Percentiles rank a stretch among this genome's conserved stretches.
phyloP scores from a whole-genome alignment of 2,797 vertebrate genomes.

The Gallirallus australis region DNA sequence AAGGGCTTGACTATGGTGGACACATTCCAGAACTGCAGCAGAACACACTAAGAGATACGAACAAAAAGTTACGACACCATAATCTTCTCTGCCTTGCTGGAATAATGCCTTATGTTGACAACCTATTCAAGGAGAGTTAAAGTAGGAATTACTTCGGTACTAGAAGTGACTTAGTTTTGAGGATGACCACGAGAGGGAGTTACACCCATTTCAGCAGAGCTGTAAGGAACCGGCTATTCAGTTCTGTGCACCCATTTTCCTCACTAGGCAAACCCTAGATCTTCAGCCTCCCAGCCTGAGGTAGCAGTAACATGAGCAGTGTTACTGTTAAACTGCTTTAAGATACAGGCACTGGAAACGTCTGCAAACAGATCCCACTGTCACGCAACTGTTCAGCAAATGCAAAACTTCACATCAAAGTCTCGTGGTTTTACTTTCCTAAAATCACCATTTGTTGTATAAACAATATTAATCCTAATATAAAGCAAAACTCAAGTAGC shows the following conservation, averaged over 20 bases:
- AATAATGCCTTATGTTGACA: background rate
- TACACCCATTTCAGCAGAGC: background rate
- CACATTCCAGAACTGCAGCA: background rate
- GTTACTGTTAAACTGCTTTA: background rate
- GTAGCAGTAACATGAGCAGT: background rate
- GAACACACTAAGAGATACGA: background rate
- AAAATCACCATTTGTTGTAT: background rate
- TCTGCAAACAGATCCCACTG: background rate
- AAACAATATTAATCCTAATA: conserved; percentile 8
- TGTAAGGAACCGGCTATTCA: background rate
- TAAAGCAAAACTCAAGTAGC: background rate
- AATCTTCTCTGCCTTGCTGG: background rate
- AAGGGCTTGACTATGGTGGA: background rate
- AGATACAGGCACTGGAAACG: background rate
- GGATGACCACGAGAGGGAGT: background rate
- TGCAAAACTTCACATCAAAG: background rate
- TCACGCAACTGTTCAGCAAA: background rate
- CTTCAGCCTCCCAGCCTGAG: background rate
- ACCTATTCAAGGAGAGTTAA: background rate
- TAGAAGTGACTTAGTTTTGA: background rate
- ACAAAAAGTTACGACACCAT: background rate
- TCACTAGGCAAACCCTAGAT: background rate
- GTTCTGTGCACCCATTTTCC: background rate
- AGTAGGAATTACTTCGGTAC: background rate
- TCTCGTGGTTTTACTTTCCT: background rate